Evolutionary conservation across 2,113 vertebrate species (phyloP).

Genomic region (Poeciliopsis turrubarensis): DNA sequence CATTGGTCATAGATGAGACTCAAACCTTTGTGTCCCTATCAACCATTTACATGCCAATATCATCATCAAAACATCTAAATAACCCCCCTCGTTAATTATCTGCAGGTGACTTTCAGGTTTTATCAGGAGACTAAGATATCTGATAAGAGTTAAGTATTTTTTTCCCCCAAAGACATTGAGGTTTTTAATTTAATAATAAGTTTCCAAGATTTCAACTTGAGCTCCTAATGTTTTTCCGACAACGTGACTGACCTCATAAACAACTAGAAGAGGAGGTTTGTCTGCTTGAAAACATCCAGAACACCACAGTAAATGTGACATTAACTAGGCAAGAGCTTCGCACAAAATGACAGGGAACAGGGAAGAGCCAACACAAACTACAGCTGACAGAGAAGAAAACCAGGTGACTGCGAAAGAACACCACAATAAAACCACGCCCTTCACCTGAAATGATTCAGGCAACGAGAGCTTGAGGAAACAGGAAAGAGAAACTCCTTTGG

Average conservation of each 20-base stretch:
- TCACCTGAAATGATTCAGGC: conserved; percentile 7
- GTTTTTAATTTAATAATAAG: background rate
- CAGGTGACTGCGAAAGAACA: conserved; percentile 5
- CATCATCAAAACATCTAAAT: no score
- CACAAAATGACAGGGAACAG: conserved; percentile 9
- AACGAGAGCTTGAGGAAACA: conserved; percentile 1
- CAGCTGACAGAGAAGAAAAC: conserved; percentile 10
- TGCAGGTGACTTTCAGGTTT: no score
- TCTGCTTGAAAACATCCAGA: conserved; percentile 8
- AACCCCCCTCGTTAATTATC: no score
- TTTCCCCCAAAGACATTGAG: no score
- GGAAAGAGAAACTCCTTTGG: background rate
- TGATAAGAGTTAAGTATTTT: no score
- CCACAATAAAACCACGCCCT: conserved; percentile 4
- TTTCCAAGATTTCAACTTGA: background rate
- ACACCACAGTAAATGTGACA: conserved; percentile 10
- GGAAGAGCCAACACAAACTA: conserved; percentile 22
- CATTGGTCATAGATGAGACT: no score
- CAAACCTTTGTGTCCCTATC: no score
- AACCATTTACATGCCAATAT: no score
- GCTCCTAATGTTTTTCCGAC: conserved; percentile 5
- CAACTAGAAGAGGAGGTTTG: conserved; percentile 17
- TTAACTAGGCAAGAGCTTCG: conserved; percentile 8
- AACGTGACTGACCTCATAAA: conserved; percentile 15
- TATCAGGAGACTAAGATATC: no score